Evolutionary conservation across 2,113 vertebrate species (phyloP).

Genomic region (Ammodytes marinus): DNA sequence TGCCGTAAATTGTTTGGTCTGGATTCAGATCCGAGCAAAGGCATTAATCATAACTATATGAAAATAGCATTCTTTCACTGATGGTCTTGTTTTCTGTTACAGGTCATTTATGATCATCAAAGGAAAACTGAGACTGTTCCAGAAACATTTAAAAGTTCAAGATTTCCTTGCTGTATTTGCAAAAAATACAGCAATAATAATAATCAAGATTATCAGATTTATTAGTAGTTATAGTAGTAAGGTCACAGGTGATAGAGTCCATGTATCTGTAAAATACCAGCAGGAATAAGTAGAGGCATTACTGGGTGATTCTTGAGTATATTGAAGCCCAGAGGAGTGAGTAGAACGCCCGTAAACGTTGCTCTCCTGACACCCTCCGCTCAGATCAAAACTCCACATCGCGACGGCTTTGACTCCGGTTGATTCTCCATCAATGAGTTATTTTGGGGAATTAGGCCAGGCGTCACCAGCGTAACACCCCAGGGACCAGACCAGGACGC

Average conservation of each 20-base stretch:
- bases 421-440: constrained; percentile 62
- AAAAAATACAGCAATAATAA: too few relatives aligned
- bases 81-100: too few relatives aligned
- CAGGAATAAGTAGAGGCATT: too few relatives aligned
- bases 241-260: constrained; percentile 3
- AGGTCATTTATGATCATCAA: too few relatives aligned
- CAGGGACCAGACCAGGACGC: constrained; percentile 48
- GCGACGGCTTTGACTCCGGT: constrained; percentile 16
- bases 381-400: constrained; percentile 27
- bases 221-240: background rate
- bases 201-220: background rate
- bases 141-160: too few relatives aligned
- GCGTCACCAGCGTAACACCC: constrained; percentile 55
- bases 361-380: constrained; percentile 8
- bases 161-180: too few relatives aligned
- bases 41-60: too few relatives aligned
- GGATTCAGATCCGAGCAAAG: too few relatives aligned
- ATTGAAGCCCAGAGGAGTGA: background rate
- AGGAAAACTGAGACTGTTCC: too few relatives aligned
- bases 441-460: constrained; percentile 77
- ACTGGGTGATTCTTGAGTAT: constrained; percentile 14
- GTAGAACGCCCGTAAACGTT: background rate
- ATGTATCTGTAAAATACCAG: background rate
- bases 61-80: too few relatives aligned
- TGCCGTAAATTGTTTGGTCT: too few relatives aligned